phyloP scores from a whole-genome alignment of 1,140 invertebrate genomes.

The Reticulitermes speratus region DNA sequence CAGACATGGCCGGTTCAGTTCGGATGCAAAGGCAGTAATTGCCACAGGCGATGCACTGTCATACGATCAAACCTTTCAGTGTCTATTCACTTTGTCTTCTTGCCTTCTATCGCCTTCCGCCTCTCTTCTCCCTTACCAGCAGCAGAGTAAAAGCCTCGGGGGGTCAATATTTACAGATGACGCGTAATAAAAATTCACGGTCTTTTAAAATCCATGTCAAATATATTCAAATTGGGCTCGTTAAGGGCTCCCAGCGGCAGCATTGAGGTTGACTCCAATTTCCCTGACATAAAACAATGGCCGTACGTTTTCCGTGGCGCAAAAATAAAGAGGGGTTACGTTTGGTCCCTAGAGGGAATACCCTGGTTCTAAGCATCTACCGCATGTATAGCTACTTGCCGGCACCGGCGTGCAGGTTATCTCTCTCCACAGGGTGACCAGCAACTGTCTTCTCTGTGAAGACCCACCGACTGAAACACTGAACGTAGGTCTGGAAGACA shows the following conservation, averaged over 20 bases:
- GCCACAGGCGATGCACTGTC: not conserved
- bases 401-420: not conserved
- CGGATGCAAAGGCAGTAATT: not conserved
- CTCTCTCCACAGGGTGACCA: not conserved
- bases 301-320: conserved; percentile 33
- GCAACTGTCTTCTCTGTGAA: not conserved
- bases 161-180: conserved; percentile 44
- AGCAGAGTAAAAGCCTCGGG: conserved; percentile 30
- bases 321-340: conserved; percentile 33
- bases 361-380: not conserved
- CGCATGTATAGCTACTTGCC: not conserved
- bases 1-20: not conserved
- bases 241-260: conserved; percentile 47
- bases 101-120: not conserved
- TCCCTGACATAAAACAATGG: conserved; percentile 49
- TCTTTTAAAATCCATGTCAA: conserved; percentile 51
- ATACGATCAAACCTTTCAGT: not conserved
- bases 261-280: conserved; percentile 54
- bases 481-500: no score
- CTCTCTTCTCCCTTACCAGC: not conserved
- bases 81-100: not conserved
- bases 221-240: conserved; percentile 53
- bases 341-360: not conserved
- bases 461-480: not conserved
- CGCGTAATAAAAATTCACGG: conserved; percentile 49